A percentile compares a stretch with the other conserved stretches of the same genome.
Evolutionary conservation across 2,888 invertebrate genomes (phyloP).

Genomic region (Trissoscelio sp.): DNA sequence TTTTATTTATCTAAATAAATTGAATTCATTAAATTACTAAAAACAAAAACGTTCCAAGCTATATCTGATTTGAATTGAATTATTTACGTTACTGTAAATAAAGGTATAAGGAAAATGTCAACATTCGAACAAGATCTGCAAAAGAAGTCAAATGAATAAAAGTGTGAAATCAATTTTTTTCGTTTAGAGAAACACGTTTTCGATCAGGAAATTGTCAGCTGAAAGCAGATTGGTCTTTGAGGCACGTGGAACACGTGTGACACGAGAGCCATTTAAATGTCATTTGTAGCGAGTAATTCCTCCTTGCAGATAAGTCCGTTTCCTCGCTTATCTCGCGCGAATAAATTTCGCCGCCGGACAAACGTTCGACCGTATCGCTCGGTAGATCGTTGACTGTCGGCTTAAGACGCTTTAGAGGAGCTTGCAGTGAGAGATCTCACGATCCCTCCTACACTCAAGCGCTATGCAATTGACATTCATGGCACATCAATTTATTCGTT

Average conservation of each 20-base stretch:
- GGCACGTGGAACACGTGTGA: slow-evolving; percentile 62
- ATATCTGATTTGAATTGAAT: background rate
- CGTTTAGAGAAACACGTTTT: slow-evolving; percentile 33
- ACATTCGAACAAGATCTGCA: background rate
- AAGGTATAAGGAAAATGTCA: background rate
- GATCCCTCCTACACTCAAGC: slow-evolving; percentile 38
- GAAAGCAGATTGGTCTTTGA: slow-evolving; percentile 56
- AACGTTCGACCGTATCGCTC: slow-evolving; percentile 68
- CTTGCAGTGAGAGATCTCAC: slow-evolving; percentile 60
- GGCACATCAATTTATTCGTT: slow-evolving; percentile 63
- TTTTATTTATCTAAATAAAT: too few relatives aligned
- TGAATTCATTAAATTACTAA: too few relatives aligned
- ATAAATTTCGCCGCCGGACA: slow-evolving; percentile 68
- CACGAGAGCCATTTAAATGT: slow-evolving; percentile 63
- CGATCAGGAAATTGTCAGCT: slow-evolving; percentile 57
- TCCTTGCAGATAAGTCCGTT: slow-evolving; percentile 65
- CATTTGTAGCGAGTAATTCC: slow-evolving; percentile 69
- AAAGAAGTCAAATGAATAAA: slow-evolving; percentile 10
- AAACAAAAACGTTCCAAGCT: too few relatives aligned
- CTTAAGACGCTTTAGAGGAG: slow-evolving; percentile 70
- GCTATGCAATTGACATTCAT: slow-evolving; percentile 64
- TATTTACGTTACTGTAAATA: background rate
- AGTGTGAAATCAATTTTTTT: slow-evolving; percentile 43
- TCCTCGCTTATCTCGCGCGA: slow-evolving; percentile 63
- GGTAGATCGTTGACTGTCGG: slow-evolving; percentile 67